Evolutionary conservation across 2,113 vertebrate species (phyloP).

Genomic region (Girardinichthys multiradiatus): DNA sequence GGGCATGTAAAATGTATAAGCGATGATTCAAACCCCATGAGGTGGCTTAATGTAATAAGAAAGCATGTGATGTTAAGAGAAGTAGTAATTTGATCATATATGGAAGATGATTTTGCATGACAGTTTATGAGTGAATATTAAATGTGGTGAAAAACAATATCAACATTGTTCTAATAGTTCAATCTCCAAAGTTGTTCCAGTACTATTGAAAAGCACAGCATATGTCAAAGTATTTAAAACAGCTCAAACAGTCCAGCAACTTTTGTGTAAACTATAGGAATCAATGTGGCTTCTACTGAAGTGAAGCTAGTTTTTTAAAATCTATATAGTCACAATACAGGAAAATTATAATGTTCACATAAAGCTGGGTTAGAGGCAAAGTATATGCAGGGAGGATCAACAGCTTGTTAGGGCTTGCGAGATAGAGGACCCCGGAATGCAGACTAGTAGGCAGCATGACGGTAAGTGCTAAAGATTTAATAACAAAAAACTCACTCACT

Average conservation of each 20-base stretch:
- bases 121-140: not conserved
- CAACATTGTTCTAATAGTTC: not conserved
- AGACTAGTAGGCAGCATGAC: no score
- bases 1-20: slow-evolving; percentile 77
- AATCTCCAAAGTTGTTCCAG: not conserved
- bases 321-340: not conserved
- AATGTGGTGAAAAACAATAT: not conserved
- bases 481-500: no score
- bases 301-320: not conserved
- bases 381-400: no score
- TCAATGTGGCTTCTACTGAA: slow-evolving; percentile 19
- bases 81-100: slow-evolving; percentile 24
- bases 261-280: slow-evolving; percentile 12
- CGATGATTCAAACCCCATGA: slow-evolving; percentile 72
- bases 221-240: not conserved
- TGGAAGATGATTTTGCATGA: slow-evolving; percentile 29
- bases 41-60: slow-evolving; percentile 47
- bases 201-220: not conserved
- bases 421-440: no score
- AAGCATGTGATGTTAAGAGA: slow-evolving; percentile 48
- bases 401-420: no score
- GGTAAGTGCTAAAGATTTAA: no score
- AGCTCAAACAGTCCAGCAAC: not conserved
- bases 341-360: not conserved
- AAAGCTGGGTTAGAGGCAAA: no score